Conservation (phyloP, 2,888 invertebrate genomes). For the Hirtodrosophila alboralis region DNA sequence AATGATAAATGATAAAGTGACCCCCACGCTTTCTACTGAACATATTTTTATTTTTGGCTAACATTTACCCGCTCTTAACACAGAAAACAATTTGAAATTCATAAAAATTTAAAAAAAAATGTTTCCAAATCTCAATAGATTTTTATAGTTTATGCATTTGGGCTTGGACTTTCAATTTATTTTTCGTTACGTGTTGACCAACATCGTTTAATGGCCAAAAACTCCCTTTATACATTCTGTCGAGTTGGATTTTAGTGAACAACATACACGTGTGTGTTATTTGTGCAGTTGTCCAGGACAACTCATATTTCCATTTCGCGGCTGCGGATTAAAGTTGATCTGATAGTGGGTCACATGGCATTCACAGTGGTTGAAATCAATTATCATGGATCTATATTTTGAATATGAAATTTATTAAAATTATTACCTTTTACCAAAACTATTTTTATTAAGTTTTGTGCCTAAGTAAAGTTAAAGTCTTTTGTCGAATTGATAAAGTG, state of each 20-base stretch:
- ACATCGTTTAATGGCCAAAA: slow-evolving; percentile 41
- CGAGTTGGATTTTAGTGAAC: slow-evolving; percentile 5
- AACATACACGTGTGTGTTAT: slow-evolving; percentile 29
- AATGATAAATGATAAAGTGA: slow-evolving; percentile 59
- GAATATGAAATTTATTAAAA: too few species aligned
- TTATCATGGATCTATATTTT: too few species aligned
- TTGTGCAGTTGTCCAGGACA: slow-evolving; percentile 24
- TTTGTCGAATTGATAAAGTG: too few species aligned
- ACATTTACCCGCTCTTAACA: slow-evolving; percentile 34
- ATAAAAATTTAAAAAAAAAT: slow-evolving; percentile 21
- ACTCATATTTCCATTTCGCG: slow-evolving; percentile 68
- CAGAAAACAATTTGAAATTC: slow-evolving; percentile 12
- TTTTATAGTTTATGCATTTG: slow-evolving; percentile 20
- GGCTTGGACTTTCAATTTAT: slow-evolving; percentile 59
- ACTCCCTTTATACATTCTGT: slow-evolving; percentile 27
- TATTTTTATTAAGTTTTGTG: too few species aligned
- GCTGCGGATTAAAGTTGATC: slow-evolving; percentile 57
- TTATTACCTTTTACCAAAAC: too few species aligned
- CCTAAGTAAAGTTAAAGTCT: too few species aligned
- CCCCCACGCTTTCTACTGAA: slow-evolving; percentile 11
- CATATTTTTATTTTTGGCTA: slow-evolving; percentile 20
- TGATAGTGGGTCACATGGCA: slow-evolving; percentile 27
- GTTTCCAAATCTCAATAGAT: slow-evolving; percentile 31
- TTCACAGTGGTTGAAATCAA: slow-evolving; percentile 22
- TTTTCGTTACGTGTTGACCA: slow-evolving; percentile 44